phyloP scores from a whole-genome alignment of 2,888 invertebrate genomes.

The Macrophya annulata region DNA sequence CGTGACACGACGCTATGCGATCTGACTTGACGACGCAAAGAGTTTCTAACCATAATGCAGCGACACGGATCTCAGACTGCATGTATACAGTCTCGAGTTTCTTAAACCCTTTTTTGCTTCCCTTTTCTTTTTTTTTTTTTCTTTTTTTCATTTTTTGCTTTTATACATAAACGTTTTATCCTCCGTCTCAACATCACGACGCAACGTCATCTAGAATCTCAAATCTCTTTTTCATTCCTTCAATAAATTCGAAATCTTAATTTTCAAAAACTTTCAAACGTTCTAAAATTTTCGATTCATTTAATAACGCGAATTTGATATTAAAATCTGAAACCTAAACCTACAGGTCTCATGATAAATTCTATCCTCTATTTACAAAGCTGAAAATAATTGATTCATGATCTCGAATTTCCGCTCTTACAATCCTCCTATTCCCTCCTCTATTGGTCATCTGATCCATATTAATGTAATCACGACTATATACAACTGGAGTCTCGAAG shows the following conservation, averaged over 20 bases:
- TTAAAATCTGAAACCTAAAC: too few relatives aligned
- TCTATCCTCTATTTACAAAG: neutral
- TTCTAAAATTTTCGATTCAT: too few relatives aligned
- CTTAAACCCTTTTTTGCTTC: neutral
- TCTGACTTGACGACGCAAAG: neutral
- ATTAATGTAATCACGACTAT: slow-evolving; percentile 73
- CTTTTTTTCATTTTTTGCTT: neutral
- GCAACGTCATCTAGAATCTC: too few relatives aligned
- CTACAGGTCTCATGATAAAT: neutral
- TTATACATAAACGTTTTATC: too few relatives aligned
- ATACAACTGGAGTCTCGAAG: neutral
- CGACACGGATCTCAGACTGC: neutral
- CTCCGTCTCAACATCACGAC: too few relatives aligned
- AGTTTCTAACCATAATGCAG: neutral
- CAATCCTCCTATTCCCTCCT: neutral
- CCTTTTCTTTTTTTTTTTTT: neutral
- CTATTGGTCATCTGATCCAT: slow-evolving; percentile 69
- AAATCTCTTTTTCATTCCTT: too few relatives aligned
- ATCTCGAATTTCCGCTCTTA: neutral
- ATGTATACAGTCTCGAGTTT: neutral
- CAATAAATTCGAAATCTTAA: too few relatives aligned
- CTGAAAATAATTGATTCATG: slow-evolving; percentile 4
- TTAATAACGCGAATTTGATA: too few relatives aligned
- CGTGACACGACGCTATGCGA: neutral
- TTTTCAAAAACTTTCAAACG: too few relatives aligned